phyloP scores from a whole-genome alignment of 92 coral and sea anemone species.

The Epizoanthus illoricatus region DNA sequence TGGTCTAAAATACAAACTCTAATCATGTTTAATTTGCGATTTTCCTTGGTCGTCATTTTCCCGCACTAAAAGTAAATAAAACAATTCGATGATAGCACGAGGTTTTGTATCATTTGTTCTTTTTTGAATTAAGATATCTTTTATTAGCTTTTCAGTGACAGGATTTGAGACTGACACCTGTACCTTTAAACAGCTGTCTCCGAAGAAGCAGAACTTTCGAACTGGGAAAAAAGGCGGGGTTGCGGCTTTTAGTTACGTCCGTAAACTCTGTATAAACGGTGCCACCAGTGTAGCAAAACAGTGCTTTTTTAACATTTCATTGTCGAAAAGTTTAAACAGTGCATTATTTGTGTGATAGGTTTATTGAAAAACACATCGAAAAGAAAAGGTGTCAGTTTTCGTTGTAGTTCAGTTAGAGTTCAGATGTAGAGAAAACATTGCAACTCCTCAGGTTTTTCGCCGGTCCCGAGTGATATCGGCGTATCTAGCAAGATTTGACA shows the following conservation, averaged over 20 bases:
- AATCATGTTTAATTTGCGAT: background rate
- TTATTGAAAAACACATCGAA: conserved; percentile 18
- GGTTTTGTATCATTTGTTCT: background rate
- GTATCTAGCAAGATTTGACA: background rate
- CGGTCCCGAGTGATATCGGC: background rate
- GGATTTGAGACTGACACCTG: conserved; percentile 29
- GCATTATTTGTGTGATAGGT: background rate
- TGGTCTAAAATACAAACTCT: too few relatives aligned
- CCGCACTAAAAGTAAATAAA: background rate
- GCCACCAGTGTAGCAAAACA: conserved; percentile 8
- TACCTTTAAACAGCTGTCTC: conserved; percentile 36
- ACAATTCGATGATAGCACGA: background rate
- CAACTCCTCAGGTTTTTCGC: background rate
- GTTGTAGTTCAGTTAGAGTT: background rate
- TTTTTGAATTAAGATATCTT: conserved; percentile 15
- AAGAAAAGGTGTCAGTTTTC: conserved; percentile 22
- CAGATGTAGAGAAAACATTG: background rate
- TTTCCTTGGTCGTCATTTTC: background rate
- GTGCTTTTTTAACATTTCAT: conserved; percentile 7
- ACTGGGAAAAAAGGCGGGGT: conserved; percentile 30
- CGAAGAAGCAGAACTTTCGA: conserved; percentile 15
- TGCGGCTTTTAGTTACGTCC: background rate
- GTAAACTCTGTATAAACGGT: background rate
- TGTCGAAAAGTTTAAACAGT: conserved; percentile 23
- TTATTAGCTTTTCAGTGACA: conserved; percentile 35